A percentile compares a stretch with the other conserved stretches of the same genome.
Evolutionary conservation across 2,888 invertebrate genomes (phyloP).

Genomic region (Fragum fragum): DNA sequence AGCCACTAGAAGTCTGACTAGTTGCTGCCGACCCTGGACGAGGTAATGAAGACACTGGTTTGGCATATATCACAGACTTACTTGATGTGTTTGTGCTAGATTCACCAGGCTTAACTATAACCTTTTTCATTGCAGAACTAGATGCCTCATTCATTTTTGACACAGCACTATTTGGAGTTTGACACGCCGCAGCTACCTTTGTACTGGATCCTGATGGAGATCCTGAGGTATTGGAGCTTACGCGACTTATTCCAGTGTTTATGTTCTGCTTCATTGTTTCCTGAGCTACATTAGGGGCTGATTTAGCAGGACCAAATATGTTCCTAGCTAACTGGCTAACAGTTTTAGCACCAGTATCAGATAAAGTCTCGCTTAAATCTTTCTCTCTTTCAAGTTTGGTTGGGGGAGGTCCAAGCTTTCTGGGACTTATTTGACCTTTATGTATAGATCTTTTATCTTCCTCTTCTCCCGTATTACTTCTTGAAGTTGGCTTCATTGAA

Average conservation of each 20-base stretch:
- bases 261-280: not conserved
- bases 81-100: conserved; percentile 22
- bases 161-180: conserved; percentile 51
- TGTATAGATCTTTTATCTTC: conserved; percentile 19
- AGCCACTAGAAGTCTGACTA: conserved; percentile 36
- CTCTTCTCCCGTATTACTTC: conserved; percentile 8
- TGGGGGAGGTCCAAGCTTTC: conserved; percentile 41
- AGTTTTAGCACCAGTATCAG: conserved; percentile 20
- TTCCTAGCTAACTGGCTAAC: conserved; percentile 24
- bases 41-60: conserved; percentile 71
- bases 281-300: conserved; percentile 15
- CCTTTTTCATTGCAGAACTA: conserved; percentile 25
- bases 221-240: not conserved
- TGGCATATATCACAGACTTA: conserved; percentile 61
- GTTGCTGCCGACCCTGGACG: conserved; percentile 66
- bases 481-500: not conserved
- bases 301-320: conserved; percentile 60
- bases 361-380: conserved; percentile 49
- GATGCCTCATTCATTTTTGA: conserved; percentile 39
- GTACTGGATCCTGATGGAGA: conserved; percentile 4
- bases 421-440: conserved; percentile 23
- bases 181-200: conserved; percentile 57
- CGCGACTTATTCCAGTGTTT: not conserved
- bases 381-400: conserved; percentile 57
- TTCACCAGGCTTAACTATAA: conserved; percentile 29